A percentile compares a stretch with the other conserved stretches of the same genome.
These are phyloP conservation scores for Pantherophis guttatus DNA, from an alignment of 2,113 vertebrate species.

Conservation along the genomic window DNA sequence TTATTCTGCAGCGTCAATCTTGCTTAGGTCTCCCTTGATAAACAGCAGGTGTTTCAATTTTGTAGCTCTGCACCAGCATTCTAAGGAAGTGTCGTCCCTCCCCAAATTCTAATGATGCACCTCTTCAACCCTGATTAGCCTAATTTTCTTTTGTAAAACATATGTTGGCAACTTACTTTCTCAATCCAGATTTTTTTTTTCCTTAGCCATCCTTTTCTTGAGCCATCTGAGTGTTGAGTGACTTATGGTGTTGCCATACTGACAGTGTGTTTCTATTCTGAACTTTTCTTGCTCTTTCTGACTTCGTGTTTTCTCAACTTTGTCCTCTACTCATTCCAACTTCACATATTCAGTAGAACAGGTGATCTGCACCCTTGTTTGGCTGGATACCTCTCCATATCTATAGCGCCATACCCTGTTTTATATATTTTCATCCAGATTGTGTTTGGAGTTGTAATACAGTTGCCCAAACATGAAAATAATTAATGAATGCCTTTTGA, in stretches of 20 bases:
- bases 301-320: neutral
- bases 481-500: neutral
- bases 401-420: neutral
- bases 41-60: slow-evolving; percentile 48
- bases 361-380: neutral
- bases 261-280: neutral
- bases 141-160: slow-evolving; percentile 35
- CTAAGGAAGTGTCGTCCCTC: slow-evolving; percentile 7
- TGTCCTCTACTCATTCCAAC: neutral
- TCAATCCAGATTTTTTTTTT: neutral
- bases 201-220: neutral
- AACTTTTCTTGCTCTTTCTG: neutral
- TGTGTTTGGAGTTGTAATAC: neutral
- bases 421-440: neutral
- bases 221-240: too few species aligned
- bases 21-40: slow-evolving; percentile 51
- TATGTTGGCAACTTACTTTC: slow-evolving; percentile 32
- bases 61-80: slow-evolving; percentile 33
- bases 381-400: neutral
- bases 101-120: neutral
- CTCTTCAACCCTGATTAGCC: slow-evolving; percentile 25
- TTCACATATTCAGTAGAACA: neutral
- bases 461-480: neutral
- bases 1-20: slow-evolving; percentile 44
- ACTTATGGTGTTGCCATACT: neutral